Conservation (phyloP, 2,888 invertebrate genomes). For the Melolontha melolontha region DNA sequence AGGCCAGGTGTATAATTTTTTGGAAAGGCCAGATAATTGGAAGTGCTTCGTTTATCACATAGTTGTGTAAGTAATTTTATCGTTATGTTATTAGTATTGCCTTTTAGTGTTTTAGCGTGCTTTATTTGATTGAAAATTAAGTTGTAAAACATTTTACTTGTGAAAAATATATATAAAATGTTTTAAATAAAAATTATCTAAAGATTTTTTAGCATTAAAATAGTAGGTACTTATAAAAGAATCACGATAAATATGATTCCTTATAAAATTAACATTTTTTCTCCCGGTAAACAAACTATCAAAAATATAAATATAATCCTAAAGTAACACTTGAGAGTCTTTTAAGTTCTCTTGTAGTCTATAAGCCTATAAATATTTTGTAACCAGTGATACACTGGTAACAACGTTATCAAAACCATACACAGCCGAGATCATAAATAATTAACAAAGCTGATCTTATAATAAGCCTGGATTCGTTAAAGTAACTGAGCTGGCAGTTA, state of each 20-base stretch:
- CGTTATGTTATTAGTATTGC: not conserved
- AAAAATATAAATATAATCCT: no score
- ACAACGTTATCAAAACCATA: constrained; percentile 82
- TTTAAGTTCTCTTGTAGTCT: constrained; percentile 91
- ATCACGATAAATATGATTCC: no score
- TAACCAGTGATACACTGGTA: constrained; percentile 86
- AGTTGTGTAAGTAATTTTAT: constrained; percentile 75
- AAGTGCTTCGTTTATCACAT: constrained; percentile 87
- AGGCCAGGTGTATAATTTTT: constrained; percentile 85
- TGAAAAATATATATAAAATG: no score
- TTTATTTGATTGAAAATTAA: not conserved
- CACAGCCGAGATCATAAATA: constrained; percentile 89
- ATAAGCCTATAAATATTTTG: constrained; percentile 86
- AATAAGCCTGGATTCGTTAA: constrained; percentile 20
- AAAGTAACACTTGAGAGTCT: constrained; percentile 87
- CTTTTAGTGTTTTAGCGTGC: not conserved
- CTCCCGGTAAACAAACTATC: no score
- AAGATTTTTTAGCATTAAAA: no score
- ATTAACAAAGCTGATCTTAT: constrained; percentile 85
- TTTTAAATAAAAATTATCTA: no score
- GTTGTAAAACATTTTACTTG: no score
- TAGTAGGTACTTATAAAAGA: no score
- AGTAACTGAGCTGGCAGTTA: not conserved
- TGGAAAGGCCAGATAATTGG: constrained; percentile 86
- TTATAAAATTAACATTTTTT: no score